Evolutionary conservation across 2,797 vertebrate species (phyloP).

Genomic region (Eutrigla gurnardus): DNA sequence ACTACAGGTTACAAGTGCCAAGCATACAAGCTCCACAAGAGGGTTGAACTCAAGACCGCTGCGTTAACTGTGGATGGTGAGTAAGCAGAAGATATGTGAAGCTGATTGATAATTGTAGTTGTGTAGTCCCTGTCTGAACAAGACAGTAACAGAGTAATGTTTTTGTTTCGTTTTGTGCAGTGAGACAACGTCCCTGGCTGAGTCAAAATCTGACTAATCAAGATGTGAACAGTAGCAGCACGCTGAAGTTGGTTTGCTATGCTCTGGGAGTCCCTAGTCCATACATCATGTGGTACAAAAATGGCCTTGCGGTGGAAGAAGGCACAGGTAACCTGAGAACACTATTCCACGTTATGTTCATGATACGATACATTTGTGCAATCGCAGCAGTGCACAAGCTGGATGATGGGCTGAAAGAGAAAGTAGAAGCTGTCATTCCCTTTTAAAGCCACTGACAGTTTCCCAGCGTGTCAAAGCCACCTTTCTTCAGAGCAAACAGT

Average conservation of each 20-base stretch:
- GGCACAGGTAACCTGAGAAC: conserved; percentile 85
- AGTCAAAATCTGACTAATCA: conserved; percentile 89
- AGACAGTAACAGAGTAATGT: neutral
- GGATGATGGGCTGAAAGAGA: neutral
- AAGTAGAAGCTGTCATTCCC: neutral
- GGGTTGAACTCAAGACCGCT: conserved; percentile 72
- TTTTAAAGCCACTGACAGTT: neutral
- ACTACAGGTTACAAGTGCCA: conserved; percentile 83
- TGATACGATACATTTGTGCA: neutral
- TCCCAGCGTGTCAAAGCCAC: neutral
- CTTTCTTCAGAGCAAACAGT: neutral
- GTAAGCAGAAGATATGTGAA: conserved; percentile 41
- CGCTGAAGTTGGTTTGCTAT: conserved; percentile 85
- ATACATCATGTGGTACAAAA: conserved; percentile 88
- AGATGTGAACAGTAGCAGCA: conserved; percentile 92
- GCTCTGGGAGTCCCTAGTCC: conserved; percentile 87
- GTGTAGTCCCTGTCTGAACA: neutral
- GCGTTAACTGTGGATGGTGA: conserved; percentile 84
- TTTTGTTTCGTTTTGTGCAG: conserved; percentile 68
- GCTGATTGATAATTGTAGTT: neutral
- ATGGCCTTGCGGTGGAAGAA: conserved; percentile 81
- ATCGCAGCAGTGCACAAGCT: neutral
- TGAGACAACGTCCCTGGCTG: conserved; percentile 82
- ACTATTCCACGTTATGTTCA: neutral
- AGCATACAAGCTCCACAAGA: conserved; percentile 78